These are phyloP conservation scores for Siniperca knerii DNA, from an alignment of 2,113 vertebrate species.

Conservation along the genomic window DNA sequence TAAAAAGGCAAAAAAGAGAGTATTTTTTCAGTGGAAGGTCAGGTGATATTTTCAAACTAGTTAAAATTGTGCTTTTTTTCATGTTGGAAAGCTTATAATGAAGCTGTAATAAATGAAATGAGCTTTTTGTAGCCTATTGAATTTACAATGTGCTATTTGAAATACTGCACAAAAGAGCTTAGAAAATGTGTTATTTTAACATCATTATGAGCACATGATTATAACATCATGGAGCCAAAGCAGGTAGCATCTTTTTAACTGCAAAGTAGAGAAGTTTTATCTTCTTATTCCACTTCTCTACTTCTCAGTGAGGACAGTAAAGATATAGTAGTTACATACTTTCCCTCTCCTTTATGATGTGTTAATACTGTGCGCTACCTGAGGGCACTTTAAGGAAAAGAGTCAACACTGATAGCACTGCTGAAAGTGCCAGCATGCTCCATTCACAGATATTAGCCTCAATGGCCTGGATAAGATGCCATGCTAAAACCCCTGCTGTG, in stretches of 20 bases:
- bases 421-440: conserved; percentile 67
- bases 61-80: background rate
- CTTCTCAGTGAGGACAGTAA: background rate
- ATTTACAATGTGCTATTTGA: conserved; percentile 9
- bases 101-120: conserved; percentile 1
- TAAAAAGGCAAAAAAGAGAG: background rate
- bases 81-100: background rate
- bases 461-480: conserved; percentile 76
- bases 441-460: conserved; percentile 84
- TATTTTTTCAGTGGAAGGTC: background rate
- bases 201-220: background rate
- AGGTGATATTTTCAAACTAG: background rate
- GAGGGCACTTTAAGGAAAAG: conserved; percentile 60
- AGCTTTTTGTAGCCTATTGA: background rate
- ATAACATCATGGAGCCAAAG: background rate
- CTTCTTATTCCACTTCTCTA: background rate
- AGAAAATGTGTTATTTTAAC: conserved; percentile 11
- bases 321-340: background rate
- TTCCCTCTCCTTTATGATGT: conserved; percentile 43
- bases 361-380: conserved; percentile 52
- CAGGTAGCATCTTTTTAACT: background rate
- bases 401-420: conserved; percentile 26
- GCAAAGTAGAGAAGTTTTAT: conserved; percentile 18
- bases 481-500: conserved; percentile 77
- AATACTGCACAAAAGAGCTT: conserved; percentile 20